A percentile compares a stretch with the other conserved stretches of the same genome.
phyloP scores from a whole-genome alignment of 2,888 invertebrate genomes.

The Eumerus sabulonum region DNA sequence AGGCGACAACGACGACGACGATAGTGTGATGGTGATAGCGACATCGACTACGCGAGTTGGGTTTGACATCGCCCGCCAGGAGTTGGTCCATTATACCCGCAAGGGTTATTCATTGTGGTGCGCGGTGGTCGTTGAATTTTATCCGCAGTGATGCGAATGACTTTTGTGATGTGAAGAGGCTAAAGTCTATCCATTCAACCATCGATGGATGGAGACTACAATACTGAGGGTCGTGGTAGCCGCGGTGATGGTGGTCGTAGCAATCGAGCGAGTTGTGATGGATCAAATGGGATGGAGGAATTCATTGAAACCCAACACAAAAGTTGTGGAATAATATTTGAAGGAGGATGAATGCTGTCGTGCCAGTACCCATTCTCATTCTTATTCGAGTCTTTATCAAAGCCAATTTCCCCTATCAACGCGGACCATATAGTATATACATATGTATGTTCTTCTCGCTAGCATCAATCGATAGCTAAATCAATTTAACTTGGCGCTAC shows the following conservation, averaged over 20 bases:
- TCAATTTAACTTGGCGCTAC: slow-evolving; percentile 46
- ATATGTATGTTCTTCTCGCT: slow-evolving; percentile 42
- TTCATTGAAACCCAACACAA: slow-evolving; percentile 45
- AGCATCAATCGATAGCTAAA: slow-evolving; percentile 61
- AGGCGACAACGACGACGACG: slow-evolving; percentile 40
- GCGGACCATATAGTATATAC: slow-evolving; percentile 26
- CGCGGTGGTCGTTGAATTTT: slow-evolving; percentile 68
- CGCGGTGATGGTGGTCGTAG: slow-evolving; percentile 17
- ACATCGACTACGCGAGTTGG: slow-evolving; percentile 50
- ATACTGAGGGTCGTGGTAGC: slow-evolving; percentile 31
- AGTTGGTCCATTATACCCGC: slow-evolving; percentile 67
- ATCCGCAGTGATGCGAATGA: slow-evolving; percentile 69
- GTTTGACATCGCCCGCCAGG: slow-evolving; percentile 63
- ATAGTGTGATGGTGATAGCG: no score
- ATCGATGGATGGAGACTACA: slow-evolving; percentile 47
- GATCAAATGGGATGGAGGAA: slow-evolving; percentile 14
- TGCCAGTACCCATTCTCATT: slow-evolving; percentile 26
- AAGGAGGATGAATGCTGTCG: slow-evolving; percentile 40
- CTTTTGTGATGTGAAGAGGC: slow-evolving; percentile 69
- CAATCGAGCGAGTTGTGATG: no score
- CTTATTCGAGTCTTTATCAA: slow-evolving; percentile 24
- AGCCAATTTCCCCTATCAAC: slow-evolving; percentile 46
- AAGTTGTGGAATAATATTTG: slow-evolving; percentile 61
- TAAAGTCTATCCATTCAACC: slow-evolving; percentile 64
- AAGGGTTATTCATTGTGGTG: slow-evolving; percentile 67